Conservation (phyloP, 2,888 invertebrate genomes). For the Melipona beecheii region DNA sequence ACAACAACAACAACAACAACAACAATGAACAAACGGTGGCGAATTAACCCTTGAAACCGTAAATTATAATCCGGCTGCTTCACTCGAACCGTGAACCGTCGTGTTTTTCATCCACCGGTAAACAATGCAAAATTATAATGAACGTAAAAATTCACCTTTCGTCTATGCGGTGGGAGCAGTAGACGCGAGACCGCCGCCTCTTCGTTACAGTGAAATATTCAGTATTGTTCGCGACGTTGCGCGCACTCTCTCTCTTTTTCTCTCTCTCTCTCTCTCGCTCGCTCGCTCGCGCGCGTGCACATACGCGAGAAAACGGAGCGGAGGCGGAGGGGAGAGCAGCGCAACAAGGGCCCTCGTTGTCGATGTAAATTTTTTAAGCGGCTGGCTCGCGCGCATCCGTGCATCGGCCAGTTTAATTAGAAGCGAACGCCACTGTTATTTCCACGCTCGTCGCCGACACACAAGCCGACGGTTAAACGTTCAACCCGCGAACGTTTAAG, state of each 20-base stretch:
- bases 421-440: slow-evolving; percentile 44
- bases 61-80: slow-evolving; percentile 32
- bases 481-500: slow-evolving; percentile 55
- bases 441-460: slow-evolving; percentile 14
- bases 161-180: neutral
- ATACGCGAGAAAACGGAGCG: neutral
- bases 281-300: neutral
- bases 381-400: slow-evolving; percentile 34
- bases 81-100: neutral
- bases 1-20: neutral
- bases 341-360: slow-evolving; percentile 30
- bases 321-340: neutral
- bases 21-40: neutral
- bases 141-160: slow-evolving; percentile 50
- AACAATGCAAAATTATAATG: slow-evolving; percentile 65
- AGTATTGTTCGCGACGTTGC: slow-evolving; percentile 45
- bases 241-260: neutral
- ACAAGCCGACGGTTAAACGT: slow-evolving; percentile 40
- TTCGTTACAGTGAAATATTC: slow-evolving; percentile 42
- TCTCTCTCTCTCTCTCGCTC: too few species aligned
- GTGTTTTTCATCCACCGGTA: slow-evolving; percentile 34
- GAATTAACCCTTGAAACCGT: slow-evolving; percentile 37
- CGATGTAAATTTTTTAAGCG: slow-evolving; percentile 66
- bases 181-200: slow-evolving; percentile 24
- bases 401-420: slow-evolving; percentile 58